These are phyloP conservation scores for Cyclina sinensis DNA, from an alignment of 1,140 invertebrate species.

Conservation along the genomic window DNA sequence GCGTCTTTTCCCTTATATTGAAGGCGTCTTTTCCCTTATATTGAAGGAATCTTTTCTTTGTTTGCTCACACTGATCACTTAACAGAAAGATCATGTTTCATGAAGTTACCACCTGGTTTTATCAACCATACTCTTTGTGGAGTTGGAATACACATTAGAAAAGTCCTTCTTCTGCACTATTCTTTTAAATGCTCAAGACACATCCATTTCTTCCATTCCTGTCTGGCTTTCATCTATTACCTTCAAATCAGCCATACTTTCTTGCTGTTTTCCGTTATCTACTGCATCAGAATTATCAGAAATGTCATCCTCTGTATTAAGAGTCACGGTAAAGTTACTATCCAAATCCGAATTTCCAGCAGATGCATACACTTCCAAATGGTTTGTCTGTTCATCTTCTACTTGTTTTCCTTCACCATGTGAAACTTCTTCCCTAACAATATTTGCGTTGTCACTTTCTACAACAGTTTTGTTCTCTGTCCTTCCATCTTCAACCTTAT, in stretches of 20 bases:
- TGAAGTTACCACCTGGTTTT: neutral
- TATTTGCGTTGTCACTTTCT: neutral
- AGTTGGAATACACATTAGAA: neutral
- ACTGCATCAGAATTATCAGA: neutral
- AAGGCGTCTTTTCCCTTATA: neutral
- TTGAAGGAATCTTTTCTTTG: neutral
- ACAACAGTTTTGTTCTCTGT: neutral
- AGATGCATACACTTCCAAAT: neutral
- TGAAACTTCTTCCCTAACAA: neutral
- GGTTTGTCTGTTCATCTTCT: neutral
- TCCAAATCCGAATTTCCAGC: neutral
- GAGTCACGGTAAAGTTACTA: too few relatives aligned
- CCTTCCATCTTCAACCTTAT: neutral
- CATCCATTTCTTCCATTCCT: neutral
- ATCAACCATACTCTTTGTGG: neutral
- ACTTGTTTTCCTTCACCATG: too few relatives aligned
- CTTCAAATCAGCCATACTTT: neutral
- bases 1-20: neutral
- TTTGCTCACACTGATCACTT: neutral
- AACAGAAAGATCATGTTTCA: neutral
- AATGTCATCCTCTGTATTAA: too few relatives aligned
- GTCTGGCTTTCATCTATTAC: neutral
- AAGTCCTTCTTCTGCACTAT: neutral
- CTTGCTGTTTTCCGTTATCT: neutral
- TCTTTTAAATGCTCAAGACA: neutral